Percentiles rank a stretch among this genome's conserved stretches.
phyloP scores from a whole-genome alignment of 1,140 invertebrate species.

The Helicoverpa zea region DNA sequence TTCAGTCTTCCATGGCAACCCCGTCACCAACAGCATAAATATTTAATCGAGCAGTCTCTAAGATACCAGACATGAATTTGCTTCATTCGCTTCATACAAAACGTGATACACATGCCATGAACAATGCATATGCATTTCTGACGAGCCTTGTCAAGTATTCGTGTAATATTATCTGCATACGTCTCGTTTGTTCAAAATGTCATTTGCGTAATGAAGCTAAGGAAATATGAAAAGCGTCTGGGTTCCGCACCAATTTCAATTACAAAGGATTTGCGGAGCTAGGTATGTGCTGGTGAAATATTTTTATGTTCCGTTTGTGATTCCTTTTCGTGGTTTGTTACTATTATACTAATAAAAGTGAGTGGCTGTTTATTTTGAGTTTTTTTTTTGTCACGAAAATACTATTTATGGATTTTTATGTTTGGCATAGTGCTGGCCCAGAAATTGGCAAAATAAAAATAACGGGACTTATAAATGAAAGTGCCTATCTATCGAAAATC shows the following conservation, averaged over 20 bases:
- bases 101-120: background rate
- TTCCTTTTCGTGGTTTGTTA: background rate
- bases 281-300: background rate
- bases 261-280: conserved; percentile 27
- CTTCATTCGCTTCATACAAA: conserved; percentile 1
- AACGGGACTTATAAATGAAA: too few relatives aligned
- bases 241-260: conserved; percentile 29
- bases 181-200: conserved; percentile 14
- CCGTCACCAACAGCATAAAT: too few relatives aligned
- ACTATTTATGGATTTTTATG: too few relatives aligned
- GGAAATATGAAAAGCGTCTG: conserved; percentile 35
- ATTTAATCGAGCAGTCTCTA: too few relatives aligned
- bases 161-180: conserved; percentile 34
- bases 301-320: background rate
- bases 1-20: too few relatives aligned
- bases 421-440: too few relatives aligned
- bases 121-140: background rate
- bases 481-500: too few relatives aligned
- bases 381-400: too few relatives aligned
- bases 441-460: too few relatives aligned
- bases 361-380: too few relatives aligned
- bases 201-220: conserved; percentile 43
- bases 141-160: background rate
- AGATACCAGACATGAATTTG: too few relatives aligned
- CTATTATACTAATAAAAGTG: background rate